Percentiles rank a stretch among this genome's conserved stretches.
Evolutionary conservation across 1,140 invertebrate genomes (phyloP).

Genomic region (Colletes latitarsis): DNA sequence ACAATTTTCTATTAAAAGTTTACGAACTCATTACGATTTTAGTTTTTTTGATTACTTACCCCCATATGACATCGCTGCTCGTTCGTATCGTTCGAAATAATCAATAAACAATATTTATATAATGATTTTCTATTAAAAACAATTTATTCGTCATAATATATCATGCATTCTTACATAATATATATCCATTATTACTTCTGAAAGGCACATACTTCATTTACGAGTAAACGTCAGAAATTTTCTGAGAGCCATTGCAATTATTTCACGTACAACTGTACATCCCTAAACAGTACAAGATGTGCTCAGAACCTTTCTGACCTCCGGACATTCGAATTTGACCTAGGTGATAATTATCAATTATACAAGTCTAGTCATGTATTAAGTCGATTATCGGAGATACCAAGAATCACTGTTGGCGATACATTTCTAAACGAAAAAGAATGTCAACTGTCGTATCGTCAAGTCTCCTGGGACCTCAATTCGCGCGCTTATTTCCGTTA

Average conservation of each 20-base stretch:
- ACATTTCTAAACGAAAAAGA: background rate
- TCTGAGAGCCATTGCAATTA: conserved; percentile 21
- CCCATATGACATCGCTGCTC: no score
- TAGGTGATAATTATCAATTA: conserved; percentile 46
- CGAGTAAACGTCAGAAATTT: conserved; percentile 47
- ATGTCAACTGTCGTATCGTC: background rate
- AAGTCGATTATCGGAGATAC: conserved; percentile 26
- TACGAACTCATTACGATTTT: no score
- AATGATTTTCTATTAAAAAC: conserved; percentile 76
- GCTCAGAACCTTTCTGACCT: conserved; percentile 47
- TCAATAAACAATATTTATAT: no score
- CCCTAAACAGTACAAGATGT: conserved; percentile 35
- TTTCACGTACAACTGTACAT: conserved; percentile 38
- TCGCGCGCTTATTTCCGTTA: background rate
- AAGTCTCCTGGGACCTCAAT: background rate
- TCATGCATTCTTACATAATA: conserved; percentile 77
- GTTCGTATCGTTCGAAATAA: no score
- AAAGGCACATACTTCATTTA: conserved; percentile 80
- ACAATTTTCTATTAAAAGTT: conserved; percentile 74
- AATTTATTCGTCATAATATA: conserved; percentile 79
- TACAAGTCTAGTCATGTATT: conserved; percentile 52
- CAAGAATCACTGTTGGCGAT: conserved; percentile 12
- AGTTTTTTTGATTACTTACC: no score
- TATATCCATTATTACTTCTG: conserved; percentile 78
- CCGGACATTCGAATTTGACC: conserved; percentile 19